Percentiles rank a stretch among this genome's conserved stretches.
phyloP scores from a whole-genome alignment of 2,888 invertebrate genomes.

The Eubasilissa splendida region DNA sequence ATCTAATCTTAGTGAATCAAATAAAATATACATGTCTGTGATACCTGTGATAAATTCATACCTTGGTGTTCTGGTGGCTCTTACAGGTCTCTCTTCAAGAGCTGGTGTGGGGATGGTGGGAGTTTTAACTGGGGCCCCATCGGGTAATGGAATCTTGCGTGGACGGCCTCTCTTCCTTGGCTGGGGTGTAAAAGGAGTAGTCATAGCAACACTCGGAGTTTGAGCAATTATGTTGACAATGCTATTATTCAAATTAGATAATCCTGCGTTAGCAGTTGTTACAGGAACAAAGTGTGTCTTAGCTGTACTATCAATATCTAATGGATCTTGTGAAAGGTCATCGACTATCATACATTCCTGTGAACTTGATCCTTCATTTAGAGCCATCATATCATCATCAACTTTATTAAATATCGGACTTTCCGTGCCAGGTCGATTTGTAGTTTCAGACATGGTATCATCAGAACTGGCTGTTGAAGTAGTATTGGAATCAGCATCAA shows the following conservation, averaged over 20 bases:
- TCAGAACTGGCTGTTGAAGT: conserved; percentile 67
- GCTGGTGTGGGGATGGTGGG: conserved; percentile 67
- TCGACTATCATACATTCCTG: conserved; percentile 66
- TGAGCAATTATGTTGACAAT: conserved; percentile 53
- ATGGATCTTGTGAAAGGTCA: conserved; percentile 69
- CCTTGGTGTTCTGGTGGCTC: conserved; percentile 69
- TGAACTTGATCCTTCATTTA: conserved; percentile 69
- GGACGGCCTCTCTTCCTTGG: conserved; percentile 71
- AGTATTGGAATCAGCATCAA: conserved; percentile 61
- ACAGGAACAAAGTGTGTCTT: conserved; percentile 56
- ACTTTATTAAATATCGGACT: conserved; percentile 59
- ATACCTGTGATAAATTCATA: conserved; percentile 58
- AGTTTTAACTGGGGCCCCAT: conserved; percentile 55
- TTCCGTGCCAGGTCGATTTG: conserved; percentile 61
- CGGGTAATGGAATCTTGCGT: conserved; percentile 67
- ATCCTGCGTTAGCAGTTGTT: conserved; percentile 41
- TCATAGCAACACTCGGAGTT: conserved; percentile 7
- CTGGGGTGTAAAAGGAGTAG: conserved; percentile 63
- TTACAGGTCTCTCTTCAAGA: conserved; percentile 69
- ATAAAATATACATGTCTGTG: too few relatives aligned
- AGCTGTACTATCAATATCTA: conserved; percentile 64
- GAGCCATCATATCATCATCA: conserved; percentile 66
- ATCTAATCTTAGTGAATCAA: too few relatives aligned
- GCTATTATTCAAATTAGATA: conserved; percentile 48
- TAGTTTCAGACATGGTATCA: conserved; percentile 62